Percentiles rank a stretch among this genome's conserved stretches.
These are phyloP conservation scores for Heliconius cydno DNA, from an alignment of 2,888 invertebrate species.

Conservation along the genomic window DNA sequence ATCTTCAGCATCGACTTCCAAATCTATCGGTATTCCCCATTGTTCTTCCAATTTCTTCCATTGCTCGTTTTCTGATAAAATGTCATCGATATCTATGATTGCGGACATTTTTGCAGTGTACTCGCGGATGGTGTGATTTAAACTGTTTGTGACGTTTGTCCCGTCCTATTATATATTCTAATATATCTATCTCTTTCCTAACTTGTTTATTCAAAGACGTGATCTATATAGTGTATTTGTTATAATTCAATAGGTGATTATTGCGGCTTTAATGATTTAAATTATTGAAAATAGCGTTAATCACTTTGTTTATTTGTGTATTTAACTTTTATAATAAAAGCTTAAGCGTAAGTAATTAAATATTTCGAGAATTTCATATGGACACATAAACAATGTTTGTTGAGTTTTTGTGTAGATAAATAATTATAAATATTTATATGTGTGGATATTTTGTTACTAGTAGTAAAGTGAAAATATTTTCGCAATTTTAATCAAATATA, in stretches of 20 bases:
- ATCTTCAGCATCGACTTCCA: conserved; percentile 68
- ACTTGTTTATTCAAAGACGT: neutral
- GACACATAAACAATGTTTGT: neutral
- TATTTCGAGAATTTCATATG: neutral
- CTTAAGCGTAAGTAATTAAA: neutral
- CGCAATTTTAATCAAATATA: too few relatives aligned
- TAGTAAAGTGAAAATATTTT: too few relatives aligned
- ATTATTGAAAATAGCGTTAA: neutral
- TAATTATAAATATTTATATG: too few relatives aligned
- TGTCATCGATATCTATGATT: conserved; percentile 65
- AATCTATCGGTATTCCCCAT: conserved; percentile 72
- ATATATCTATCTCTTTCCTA: conserved; percentile 12
- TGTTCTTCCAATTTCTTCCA: conserved; percentile 71
- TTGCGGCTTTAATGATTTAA: neutral
- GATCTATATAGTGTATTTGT: neutral
- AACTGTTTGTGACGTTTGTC: conserved; percentile 37
- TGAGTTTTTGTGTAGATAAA: neutral
- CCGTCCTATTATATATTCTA: conserved; percentile 29
- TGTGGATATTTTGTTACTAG: too few relatives aligned
- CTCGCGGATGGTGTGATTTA: conserved; percentile 4
- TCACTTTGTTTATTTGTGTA: conserved; percentile 12
- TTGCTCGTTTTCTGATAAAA: conserved; percentile 69
- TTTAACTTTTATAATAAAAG: neutral
- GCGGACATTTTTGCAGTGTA: conserved; percentile 50
- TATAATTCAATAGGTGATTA: conserved; percentile 6